Percentiles rank a stretch among this genome's conserved stretches.
These are phyloP conservation scores for Chlorodrepanis virens DNA, from an alignment of 2,113 vertebrate genomes.

Conservation along the genomic window DNA sequence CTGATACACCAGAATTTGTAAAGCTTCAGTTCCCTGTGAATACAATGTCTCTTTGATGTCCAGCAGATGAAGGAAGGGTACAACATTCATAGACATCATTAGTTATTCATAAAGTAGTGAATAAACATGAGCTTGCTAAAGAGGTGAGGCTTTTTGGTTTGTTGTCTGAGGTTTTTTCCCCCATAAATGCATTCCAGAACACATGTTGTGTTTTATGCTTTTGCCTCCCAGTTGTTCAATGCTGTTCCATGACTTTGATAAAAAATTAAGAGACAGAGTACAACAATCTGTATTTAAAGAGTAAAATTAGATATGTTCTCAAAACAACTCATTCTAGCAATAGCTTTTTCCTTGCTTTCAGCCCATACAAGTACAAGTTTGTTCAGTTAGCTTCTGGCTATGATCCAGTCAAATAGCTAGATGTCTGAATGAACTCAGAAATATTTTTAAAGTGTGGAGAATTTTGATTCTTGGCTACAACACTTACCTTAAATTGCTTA, in stretches of 20 bases:
- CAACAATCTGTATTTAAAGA: background rate
- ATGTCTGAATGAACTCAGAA: constrained; percentile 23
- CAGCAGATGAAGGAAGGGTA: background rate
- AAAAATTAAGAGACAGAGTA: background rate
- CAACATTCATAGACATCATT: background rate
- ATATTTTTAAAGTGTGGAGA: constrained; percentile 18
- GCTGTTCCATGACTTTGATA: background rate
- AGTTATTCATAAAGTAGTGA: background rate
- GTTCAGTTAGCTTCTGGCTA: constrained; percentile 13
- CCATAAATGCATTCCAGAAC: background rate
- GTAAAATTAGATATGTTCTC: background rate
- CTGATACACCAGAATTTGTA: background rate
- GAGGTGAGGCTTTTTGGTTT: background rate
- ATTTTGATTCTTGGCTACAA: constrained; percentile 29
- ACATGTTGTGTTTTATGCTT: background rate
- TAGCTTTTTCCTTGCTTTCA: background rate
- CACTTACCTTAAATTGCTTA: background rate
- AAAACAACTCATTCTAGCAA: background rate
- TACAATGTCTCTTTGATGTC: background rate
- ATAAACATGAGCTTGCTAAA: background rate
- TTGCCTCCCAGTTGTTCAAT: background rate
- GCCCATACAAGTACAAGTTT: background rate
- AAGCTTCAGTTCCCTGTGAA: background rate
- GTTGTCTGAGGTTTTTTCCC: rapidly evolving
- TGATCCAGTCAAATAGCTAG: constrained; percentile 8